Evolutionary conservation across 1,140 invertebrate genomes (phyloP).

Genomic region (Drosophila tristis): DNA sequence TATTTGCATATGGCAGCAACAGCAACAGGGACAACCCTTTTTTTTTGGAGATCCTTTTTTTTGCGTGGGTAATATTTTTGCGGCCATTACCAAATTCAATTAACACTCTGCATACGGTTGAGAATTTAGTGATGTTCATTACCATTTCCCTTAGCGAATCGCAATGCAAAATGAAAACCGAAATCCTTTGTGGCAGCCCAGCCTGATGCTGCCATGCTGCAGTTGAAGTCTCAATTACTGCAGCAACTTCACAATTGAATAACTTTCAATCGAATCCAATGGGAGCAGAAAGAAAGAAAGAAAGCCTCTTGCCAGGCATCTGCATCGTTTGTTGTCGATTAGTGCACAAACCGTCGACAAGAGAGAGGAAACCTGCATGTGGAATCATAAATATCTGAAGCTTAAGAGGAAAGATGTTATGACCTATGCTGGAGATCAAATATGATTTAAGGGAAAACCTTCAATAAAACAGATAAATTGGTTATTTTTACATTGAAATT

Average conservation of each 20-base stretch:
- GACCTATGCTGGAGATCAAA: too few species aligned
- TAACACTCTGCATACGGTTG: slow-evolving; percentile 63
- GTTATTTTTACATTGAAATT: too few species aligned
- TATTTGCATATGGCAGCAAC: slow-evolving; percentile 77
- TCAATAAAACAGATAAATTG: too few species aligned
- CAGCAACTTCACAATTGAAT: slow-evolving; percentile 36
- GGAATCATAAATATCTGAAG: slow-evolving; percentile 27
- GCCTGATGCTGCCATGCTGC: slow-evolving; percentile 36
- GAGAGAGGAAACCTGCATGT: slow-evolving; percentile 7
- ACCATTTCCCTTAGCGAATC: slow-evolving; percentile 14
- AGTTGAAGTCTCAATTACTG: slow-evolving; percentile 45
- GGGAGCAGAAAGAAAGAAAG: background rate
- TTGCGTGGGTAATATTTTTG: slow-evolving; percentile 20
- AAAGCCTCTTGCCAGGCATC: background rate
- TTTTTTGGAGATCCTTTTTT: slow-evolving; percentile 14
- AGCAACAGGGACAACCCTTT: slow-evolving; percentile 57
- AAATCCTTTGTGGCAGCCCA: slow-evolving; percentile 1
- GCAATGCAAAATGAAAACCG: slow-evolving; percentile 26
- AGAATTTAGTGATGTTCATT: slow-evolving; percentile 5
- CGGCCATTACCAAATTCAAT: slow-evolving; percentile 72
- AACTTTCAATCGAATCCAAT: slow-evolving; percentile 5
- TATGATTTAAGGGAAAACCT: too few species aligned
- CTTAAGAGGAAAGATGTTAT: slow-evolving; percentile 11
- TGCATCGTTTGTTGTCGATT: slow-evolving; percentile 27
- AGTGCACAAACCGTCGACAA: slow-evolving; percentile 27